These are phyloP conservation scores for Tetraneura akinire DNA, from an alignment of 1,140 invertebrate genomes.

Conservation along the genomic window DNA sequence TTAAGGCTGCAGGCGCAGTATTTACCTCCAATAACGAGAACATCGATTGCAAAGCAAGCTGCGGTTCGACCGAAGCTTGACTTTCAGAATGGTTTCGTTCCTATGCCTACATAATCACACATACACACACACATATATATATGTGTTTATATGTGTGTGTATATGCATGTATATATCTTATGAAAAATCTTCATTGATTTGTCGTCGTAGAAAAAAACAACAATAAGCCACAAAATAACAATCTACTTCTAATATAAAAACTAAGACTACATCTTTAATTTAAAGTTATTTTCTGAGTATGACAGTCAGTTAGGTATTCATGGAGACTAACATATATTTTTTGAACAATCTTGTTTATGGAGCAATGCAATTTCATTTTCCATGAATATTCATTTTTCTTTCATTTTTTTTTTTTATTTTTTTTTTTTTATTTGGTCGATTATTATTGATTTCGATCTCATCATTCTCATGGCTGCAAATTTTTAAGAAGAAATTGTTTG, in stretches of 20 bases:
- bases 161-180: conserved; percentile 31
- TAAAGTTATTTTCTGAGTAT: conserved; percentile 21
- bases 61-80: conserved; percentile 60
- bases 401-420: too few species aligned
- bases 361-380: neutral
- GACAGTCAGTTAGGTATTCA: conserved; percentile 30
- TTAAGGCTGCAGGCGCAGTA: conserved; percentile 76
- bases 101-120: conserved; percentile 23
- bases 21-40: conserved; percentile 72
- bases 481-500: conserved; percentile 7
- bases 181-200: conserved; percentile 48
- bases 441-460: neutral
- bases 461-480: conserved; percentile 19
- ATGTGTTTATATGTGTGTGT: too few species aligned
- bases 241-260: conserved; percentile 38
- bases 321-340: conserved; percentile 13
- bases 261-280: conserved; percentile 42
- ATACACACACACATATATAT: neutral
- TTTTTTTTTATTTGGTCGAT: neutral
- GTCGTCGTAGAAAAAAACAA: conserved; percentile 40
- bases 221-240: conserved; percentile 32
- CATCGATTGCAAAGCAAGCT: conserved; percentile 85
- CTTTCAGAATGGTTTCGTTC: conserved; percentile 50
- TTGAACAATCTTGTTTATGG: conserved; percentile 1
- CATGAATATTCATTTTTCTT: neutral